phyloP scores from a whole-genome alignment of 2,888 invertebrate species.

The Spodoptera picta region DNA sequence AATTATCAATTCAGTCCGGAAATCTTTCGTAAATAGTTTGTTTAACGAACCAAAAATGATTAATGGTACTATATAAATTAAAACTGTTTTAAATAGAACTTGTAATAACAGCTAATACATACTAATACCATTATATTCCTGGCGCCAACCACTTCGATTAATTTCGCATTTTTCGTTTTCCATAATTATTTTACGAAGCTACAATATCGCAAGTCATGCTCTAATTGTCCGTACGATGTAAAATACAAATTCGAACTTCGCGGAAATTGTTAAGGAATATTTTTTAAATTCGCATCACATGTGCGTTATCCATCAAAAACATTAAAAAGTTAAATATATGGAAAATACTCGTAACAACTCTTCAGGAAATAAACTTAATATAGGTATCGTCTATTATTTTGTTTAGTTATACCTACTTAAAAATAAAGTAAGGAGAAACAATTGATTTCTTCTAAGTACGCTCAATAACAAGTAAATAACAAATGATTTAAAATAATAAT shows the following conservation, averaged over 20 bases:
- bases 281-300: conserved; percentile 27
- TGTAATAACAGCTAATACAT: conserved; percentile 1
- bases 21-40: no score
- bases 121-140: conserved; percentile 6
- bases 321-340: not conserved
- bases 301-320: conserved; percentile 7
- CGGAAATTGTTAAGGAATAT: conserved; percentile 10
- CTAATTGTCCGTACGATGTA: conserved; percentile 27
- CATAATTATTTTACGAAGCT: conserved; percentile 21
- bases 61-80: conserved; percentile 4
- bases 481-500: no score
- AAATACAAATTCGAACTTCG: conserved; percentile 18
- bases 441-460: no score
- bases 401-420: no score
- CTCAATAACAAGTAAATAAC: no score
- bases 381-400: no score
- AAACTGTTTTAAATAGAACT: conserved; percentile 6
- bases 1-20: no score
- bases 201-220: conserved; percentile 37
- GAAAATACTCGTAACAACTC: not conserved
- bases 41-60: conserved; percentile 7
- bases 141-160: conserved; percentile 25
- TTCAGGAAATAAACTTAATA: no score
- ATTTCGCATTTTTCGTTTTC: conserved; percentile 11
- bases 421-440: no score